Evolutionary conservation across 1,140 invertebrate species (phyloP).

Genomic region (Triops longicaudatus): DNA sequence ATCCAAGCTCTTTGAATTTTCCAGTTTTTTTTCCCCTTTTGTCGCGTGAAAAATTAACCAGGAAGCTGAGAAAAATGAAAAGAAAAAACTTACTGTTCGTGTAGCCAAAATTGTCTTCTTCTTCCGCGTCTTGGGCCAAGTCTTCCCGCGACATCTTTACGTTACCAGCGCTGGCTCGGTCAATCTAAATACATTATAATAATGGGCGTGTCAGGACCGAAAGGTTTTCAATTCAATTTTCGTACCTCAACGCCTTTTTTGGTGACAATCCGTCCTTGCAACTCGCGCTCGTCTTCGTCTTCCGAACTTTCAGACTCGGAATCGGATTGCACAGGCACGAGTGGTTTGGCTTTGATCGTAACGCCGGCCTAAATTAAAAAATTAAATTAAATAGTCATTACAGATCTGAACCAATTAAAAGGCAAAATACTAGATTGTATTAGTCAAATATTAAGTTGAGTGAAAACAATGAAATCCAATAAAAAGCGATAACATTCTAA

Average conservation of each 20-base stretch:
- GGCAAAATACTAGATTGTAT: too few species aligned
- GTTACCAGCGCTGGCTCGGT: slow-evolving; percentile 76
- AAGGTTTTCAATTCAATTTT: not conserved
- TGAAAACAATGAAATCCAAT: too few species aligned
- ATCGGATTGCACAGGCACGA: slow-evolving; percentile 20
- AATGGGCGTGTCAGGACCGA: not conserved
- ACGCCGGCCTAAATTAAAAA: not conserved
- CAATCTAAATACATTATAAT: slow-evolving; percentile 53
- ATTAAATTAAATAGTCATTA: too few species aligned
- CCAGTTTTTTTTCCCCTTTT: too few species aligned
- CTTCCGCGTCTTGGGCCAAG: slow-evolving; percentile 64
- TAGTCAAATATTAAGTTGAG: too few species aligned
- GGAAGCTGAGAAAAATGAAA: not conserved
- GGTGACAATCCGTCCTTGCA: slow-evolving; percentile 67
- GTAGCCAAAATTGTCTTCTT: slow-evolving; percentile 82
- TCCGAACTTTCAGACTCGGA: slow-evolving; percentile 38
- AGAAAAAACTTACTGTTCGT: slow-evolving; percentile 65
- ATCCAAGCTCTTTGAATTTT: too few species aligned
- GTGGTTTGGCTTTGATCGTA: not conserved
- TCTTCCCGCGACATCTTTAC: slow-evolving; percentile 50
- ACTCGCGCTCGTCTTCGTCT: slow-evolving; percentile 58
- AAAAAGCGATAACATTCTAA: too few species aligned
- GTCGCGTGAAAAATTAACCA: too few species aligned
- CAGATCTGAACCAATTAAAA: too few species aligned
- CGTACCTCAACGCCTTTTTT: slow-evolving; percentile 65